Conservation (phyloP, 1,140 invertebrate genomes). For the Coelopa frigida region DNA sequence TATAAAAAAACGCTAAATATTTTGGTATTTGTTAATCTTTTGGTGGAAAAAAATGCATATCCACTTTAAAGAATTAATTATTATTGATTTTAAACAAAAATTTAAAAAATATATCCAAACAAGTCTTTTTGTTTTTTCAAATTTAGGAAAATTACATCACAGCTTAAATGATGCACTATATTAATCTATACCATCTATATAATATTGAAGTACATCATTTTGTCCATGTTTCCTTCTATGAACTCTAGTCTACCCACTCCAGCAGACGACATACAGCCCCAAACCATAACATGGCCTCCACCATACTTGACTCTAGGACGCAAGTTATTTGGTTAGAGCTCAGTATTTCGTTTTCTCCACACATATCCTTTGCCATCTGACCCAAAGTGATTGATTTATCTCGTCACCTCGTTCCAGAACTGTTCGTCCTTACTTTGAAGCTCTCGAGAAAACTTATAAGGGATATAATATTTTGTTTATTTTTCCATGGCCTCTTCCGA, state of each 20-base stretch:
- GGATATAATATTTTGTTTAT: not conserved
- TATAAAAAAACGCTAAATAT: too few relatives aligned
- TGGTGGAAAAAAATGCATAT: too few relatives aligned
- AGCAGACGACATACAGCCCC: constrained; percentile 28
- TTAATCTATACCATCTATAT: too few relatives aligned
- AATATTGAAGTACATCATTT: constrained; percentile 18
- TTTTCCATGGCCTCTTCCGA: constrained; percentile 3
- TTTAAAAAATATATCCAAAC: too few relatives aligned
- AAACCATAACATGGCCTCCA: constrained; percentile 27
- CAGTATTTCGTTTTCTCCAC: constrained; percentile 1
- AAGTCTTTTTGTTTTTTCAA: too few relatives aligned
- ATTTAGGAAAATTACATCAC: too few relatives aligned
- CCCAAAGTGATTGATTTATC: constrained; percentile 3
- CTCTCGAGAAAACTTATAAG: not conserved
- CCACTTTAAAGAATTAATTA: too few relatives aligned
- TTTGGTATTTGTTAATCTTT: too few relatives aligned
- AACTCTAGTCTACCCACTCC: constrained; percentile 15
- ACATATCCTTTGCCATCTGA: not conserved
- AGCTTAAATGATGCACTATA: too few relatives aligned
- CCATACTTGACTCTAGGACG: constrained; percentile 14
- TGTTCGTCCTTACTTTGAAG: not conserved
- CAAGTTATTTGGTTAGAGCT: not conserved
- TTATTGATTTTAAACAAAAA: too few relatives aligned
- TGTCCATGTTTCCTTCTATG: constrained; percentile 20
- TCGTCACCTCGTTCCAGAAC: constrained; percentile 6